phyloP scores from a whole-genome alignment of 1,140 invertebrate species.

The Cydia pomonella region DNA sequence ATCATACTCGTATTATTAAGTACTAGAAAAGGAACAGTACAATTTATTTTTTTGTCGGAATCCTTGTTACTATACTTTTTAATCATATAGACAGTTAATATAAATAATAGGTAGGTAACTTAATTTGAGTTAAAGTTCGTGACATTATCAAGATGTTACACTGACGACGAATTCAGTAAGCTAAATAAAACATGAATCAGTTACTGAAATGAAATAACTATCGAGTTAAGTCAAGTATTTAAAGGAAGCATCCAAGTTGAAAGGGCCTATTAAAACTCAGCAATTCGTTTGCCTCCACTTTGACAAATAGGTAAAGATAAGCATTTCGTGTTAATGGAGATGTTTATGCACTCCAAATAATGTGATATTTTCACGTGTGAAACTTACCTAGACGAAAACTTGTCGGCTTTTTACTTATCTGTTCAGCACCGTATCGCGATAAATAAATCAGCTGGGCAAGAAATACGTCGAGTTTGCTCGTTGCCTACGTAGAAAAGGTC shows the following conservation, averaged over 20 bases:
- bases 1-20: no score
- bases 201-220: not conserved
- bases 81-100: no score
- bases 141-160: no score
- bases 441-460: slow-evolving; percentile 24
- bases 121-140: no score
- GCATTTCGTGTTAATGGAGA: slow-evolving; percentile 56
- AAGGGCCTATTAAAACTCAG: slow-evolving; percentile 47
- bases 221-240: slow-evolving; percentile 11
- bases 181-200: not conserved
- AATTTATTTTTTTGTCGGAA: no score
- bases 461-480: slow-evolving; percentile 15
- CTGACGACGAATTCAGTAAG: no score
- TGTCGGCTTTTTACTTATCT: not conserved
- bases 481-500: no score
- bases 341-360: slow-evolving; percentile 45
- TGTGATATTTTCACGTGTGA: slow-evolving; percentile 6
- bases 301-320: slow-evolving; percentile 59
- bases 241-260: slow-evolving; percentile 38
- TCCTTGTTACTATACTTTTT: no score
- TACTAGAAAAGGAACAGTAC: no score
- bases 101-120: no score
- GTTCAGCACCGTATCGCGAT: not conserved
- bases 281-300: slow-evolving; percentile 55
- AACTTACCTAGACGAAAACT: not conserved